These are phyloP conservation scores for Platypus cylindrus DNA, from an alignment of 2,888 invertebrate genomes.

Conservation along the genomic window DNA sequence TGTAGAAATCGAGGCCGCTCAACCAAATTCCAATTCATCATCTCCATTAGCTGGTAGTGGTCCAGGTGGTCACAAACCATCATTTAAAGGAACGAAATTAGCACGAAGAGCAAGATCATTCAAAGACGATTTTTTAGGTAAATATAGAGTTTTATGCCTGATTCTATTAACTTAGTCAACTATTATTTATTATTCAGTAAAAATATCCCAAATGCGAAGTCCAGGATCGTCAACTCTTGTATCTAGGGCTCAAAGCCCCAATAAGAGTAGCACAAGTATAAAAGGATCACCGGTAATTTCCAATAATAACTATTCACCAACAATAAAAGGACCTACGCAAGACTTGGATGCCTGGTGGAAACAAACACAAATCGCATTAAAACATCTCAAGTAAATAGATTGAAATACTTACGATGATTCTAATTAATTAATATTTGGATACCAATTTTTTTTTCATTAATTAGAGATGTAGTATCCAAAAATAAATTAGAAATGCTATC, in stretches of 20 bases:
- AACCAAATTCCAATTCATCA: slow-evolving; percentile 17
- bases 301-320: slow-evolving; percentile 13
- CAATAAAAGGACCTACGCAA: slow-evolving; percentile 27
- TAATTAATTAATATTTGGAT: too few species aligned
- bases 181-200: slow-evolving; percentile 34
- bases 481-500: slow-evolving; percentile 87
- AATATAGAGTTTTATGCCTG: not conserved
- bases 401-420: too few species aligned
- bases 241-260: slow-evolving; percentile 34
- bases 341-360: slow-evolving; percentile 27
- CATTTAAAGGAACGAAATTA: slow-evolving; percentile 70
- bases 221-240: slow-evolving; percentile 35
- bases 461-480: slow-evolving; percentile 80
- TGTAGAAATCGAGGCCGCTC: slow-evolving; percentile 28
- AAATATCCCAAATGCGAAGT: slow-evolving; percentile 80
- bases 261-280: slow-evolving; percentile 33
- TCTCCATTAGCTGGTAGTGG: slow-evolving; percentile 32
- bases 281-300: slow-evolving; percentile 26
- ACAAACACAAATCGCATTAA: slow-evolving; percentile 61
- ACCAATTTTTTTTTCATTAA: too few species aligned
- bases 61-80: slow-evolving; percentile 61
- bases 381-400: slow-evolving; percentile 60
- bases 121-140: slow-evolving; percentile 72
- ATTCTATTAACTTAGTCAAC: not conserved
- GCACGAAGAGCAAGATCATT: slow-evolving; percentile 80